A percentile compares a stretch with the other conserved stretches of the same genome.
Evolutionary conservation across 2,888 invertebrate genomes (phyloP).

Genomic region (Dichetophora obliterata): DNA sequence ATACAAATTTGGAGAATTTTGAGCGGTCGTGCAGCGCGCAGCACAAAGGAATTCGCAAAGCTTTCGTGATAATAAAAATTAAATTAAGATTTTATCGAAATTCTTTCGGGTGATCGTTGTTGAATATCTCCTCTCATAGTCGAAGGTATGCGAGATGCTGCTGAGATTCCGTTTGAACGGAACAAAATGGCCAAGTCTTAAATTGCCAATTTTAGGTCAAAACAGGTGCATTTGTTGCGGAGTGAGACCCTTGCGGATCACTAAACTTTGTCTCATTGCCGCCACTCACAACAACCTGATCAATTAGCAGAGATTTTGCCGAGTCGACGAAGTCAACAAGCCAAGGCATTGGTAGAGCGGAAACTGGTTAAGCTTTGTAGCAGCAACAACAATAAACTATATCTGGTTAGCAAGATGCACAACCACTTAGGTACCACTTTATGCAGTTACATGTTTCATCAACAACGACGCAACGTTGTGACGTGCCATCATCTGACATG

Average conservation of each 20-base stretch:
- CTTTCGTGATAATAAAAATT: conserved; percentile 47
- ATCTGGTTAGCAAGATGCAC: not conserved
- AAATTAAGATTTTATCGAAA: conserved; percentile 46
- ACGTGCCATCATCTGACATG: conserved; percentile 29
- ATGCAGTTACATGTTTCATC: conserved; percentile 35
- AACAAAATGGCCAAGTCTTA: not conserved
- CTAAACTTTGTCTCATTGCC: not conserved
- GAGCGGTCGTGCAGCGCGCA: not conserved
- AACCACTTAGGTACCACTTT: conserved; percentile 31
- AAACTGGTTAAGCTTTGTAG: not conserved
- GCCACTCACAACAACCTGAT: conserved; percentile 31
- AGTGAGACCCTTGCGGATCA: not conserved
- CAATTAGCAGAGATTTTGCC: conserved; percentile 35
- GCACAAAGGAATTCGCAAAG: conserved; percentile 40
- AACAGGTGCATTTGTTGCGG: conserved; percentile 27
- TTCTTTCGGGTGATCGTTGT: conserved; percentile 10
- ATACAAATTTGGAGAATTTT: conserved; percentile 26
- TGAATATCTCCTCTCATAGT: not conserved
- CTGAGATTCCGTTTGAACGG: not conserved
- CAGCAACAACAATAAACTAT: not conserved
- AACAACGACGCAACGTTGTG: conserved; percentile 17
- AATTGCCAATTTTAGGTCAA: conserved; percentile 31
- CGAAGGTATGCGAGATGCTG: not conserved
- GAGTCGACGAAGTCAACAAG: not conserved
- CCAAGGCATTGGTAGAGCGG: not conserved